Conservation (phyloP, 2,113 vertebrate genomes). For the Mustelus asterias region DNA sequence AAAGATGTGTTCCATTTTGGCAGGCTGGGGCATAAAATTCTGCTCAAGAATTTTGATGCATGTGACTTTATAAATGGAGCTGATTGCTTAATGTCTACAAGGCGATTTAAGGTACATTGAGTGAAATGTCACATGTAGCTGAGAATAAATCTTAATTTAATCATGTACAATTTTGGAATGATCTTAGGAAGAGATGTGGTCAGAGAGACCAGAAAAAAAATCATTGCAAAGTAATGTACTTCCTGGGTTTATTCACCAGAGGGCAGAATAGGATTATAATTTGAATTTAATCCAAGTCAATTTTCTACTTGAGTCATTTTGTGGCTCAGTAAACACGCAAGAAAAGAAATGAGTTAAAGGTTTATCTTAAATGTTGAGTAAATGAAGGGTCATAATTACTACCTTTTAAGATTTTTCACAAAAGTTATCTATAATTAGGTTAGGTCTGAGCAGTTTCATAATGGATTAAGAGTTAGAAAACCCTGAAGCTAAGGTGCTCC, state of each 20-base stretch:
- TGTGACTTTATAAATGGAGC: background rate
- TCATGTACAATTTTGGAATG: background rate
- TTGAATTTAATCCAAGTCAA: background rate
- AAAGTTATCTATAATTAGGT: background rate
- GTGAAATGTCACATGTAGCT: background rate
- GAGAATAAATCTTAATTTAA: background rate
- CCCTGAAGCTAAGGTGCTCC: background rate
- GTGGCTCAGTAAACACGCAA: background rate
- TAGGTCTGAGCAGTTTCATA: background rate
- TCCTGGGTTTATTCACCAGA: constrained; percentile 8
- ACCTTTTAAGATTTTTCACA: background rate
- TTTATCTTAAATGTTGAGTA: background rate
- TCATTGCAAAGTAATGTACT: background rate
- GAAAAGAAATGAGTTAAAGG: background rate
- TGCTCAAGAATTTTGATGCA: background rate
- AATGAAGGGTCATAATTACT: background rate
- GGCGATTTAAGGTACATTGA: background rate
- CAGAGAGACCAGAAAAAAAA: background rate
- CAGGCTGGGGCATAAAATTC: background rate
- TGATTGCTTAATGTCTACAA: background rate
- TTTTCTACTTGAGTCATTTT: background rate
- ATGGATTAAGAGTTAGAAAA: background rate
- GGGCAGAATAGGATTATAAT: constrained; percentile 17
- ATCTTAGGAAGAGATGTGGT: background rate
- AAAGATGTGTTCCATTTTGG: background rate